phyloP scores from a whole-genome alignment of 2,888 invertebrate genomes.

The Erebia palarica region DNA sequence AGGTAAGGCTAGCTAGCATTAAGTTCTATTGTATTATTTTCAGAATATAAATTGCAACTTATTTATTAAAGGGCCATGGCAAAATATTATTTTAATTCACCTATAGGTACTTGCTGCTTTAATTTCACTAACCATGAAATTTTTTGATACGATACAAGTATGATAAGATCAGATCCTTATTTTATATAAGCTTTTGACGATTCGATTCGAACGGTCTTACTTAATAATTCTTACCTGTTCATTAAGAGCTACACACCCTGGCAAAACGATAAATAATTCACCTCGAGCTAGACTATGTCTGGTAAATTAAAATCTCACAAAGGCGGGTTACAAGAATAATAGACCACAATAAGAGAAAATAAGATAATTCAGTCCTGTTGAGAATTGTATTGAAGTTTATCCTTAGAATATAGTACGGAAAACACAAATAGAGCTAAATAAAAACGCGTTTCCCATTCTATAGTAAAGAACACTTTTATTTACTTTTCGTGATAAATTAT shows the following conservation, averaged over 20 bases:
- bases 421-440: constrained; percentile 9
- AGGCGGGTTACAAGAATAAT: not conserved
- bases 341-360: constrained; percentile 4
- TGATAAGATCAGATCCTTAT: too few species aligned
- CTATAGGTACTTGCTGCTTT: too few species aligned
- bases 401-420: constrained; percentile 6
- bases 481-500: not conserved
- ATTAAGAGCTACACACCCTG: too few species aligned
- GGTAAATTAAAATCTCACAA: constrained; percentile 1
- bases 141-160: too few species aligned
- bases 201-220: too few species aligned
- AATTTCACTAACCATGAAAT: too few species aligned
- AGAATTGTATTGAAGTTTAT: constrained; percentile 1
- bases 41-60: not conserved
- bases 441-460: not conserved
- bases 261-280: too few species aligned
- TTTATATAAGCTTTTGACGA: too few species aligned
- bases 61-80: not conserved
- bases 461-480: not conserved
- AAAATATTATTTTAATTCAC: too few species aligned
- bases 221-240: too few species aligned
- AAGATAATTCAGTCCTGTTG: constrained; percentile 3
- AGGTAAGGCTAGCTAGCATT: too few species aligned
- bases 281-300: not conserved
- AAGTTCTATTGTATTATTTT: too few species aligned